A percentile compares a stretch with the other conserved stretches of the same genome.
phyloP scores from a whole-genome alignment of 2,888 invertebrate species.

The Epinotia bilunana region DNA sequence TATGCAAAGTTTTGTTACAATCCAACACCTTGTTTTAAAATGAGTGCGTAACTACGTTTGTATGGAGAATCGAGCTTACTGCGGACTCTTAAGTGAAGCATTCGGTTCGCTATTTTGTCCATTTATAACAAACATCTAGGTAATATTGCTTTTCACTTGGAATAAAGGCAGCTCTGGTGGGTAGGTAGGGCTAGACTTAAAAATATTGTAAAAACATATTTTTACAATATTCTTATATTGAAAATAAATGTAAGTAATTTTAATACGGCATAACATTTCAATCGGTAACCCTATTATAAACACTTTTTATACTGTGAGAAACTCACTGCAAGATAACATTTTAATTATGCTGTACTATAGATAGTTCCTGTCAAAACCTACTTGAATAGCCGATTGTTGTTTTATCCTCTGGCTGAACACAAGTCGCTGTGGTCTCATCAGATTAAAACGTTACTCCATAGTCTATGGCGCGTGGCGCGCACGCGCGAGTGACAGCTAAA shows the following conservation, averaged over 20 bases:
- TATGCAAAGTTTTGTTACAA: too few species aligned
- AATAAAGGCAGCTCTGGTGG: neutral
- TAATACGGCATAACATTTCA: neutral
- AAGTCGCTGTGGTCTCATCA: slow-evolving; percentile 61
- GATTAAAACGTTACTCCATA: slow-evolving; percentile 68
- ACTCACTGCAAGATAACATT: slow-evolving; percentile 25
- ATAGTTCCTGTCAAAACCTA: slow-evolving; percentile 34
- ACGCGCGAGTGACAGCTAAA: slow-evolving; percentile 77
- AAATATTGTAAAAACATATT: too few species aligned
- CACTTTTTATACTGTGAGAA: slow-evolving; percentile 25
- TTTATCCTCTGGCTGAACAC: slow-evolving; percentile 59
- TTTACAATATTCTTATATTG: neutral
- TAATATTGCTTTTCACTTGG: too few species aligned
- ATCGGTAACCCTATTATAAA: slow-evolving; percentile 6
- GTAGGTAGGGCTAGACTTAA: neutral
- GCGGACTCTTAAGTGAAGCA: too few species aligned
- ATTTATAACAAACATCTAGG: too few species aligned
- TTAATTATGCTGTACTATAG: slow-evolving; percentile 31
- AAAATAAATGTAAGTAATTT: neutral
- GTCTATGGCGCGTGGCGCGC: slow-evolving; percentile 69
- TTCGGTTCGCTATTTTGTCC: too few species aligned
- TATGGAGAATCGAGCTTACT: too few species aligned
- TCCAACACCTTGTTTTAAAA: too few species aligned
- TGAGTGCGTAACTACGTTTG: too few species aligned
- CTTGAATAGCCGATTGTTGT: slow-evolving; percentile 49